These are phyloP conservation scores for Eubasilissa splendida DNA, from an alignment of 2,888 invertebrate genomes.

Conservation along the genomic window DNA sequence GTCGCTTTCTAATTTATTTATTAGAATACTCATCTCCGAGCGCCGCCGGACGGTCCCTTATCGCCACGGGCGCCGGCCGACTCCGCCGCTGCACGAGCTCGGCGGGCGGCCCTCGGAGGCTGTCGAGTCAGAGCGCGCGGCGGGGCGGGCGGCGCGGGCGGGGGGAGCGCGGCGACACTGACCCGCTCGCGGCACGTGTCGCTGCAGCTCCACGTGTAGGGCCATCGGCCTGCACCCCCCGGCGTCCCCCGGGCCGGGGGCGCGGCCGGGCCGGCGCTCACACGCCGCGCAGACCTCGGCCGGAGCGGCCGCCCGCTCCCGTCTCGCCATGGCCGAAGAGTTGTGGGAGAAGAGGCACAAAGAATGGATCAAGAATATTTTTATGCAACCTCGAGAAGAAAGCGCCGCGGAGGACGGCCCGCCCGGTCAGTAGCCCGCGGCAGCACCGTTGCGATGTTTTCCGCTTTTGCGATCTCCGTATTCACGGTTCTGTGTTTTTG, in stretches of 20 bases:
- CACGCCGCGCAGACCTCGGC: conserved; percentile 43
- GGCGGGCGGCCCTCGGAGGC: conserved; percentile 30
- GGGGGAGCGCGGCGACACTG: conserved; percentile 56
- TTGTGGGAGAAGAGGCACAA: conserved; percentile 65
- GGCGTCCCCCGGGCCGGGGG: conserved; percentile 41
- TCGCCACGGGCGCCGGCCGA: not conserved
- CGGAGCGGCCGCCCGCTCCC: conserved; percentile 40
- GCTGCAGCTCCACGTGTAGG: conserved; percentile 56
- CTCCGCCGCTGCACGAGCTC: not conserved
- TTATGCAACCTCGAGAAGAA: conserved; percentile 67
- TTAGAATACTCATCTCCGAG: not conserved
- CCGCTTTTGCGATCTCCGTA: not conserved
- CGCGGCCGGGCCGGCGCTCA: conserved; percentile 42
- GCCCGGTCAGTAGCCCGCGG: conserved; percentile 35
- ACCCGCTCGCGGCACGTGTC: conserved; percentile 58
- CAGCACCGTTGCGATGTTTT: not conserved
- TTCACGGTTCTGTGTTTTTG: conserved; percentile 34
- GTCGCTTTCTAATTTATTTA: not conserved
- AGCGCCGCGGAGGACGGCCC: conserved; percentile 42
- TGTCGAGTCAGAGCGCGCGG: conserved; percentile 5
- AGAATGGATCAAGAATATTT: conserved; percentile 71
- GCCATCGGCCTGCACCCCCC: conserved; percentile 55
- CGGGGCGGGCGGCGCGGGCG: conserved; percentile 55
- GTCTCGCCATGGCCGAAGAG: conserved; percentile 60
- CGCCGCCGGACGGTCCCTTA: not conserved